Percentiles rank a stretch among this genome's conserved stretches.
Evolutionary conservation across 2,113 vertebrate genomes (phyloP).

Genomic region (Dicaeum eximium): DNA sequence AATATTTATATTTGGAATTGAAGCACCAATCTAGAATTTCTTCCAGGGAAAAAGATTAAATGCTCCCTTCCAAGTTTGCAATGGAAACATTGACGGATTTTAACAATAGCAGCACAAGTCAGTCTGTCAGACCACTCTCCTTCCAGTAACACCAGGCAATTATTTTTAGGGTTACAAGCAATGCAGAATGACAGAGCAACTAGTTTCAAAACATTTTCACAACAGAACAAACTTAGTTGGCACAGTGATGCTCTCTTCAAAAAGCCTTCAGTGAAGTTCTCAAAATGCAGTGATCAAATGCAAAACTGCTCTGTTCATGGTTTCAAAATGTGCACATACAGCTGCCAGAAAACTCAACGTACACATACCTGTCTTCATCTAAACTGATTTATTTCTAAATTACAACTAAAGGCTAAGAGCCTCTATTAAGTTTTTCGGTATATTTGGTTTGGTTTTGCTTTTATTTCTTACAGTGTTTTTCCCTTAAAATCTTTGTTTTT

Average conservation of each 20-base stretch:
- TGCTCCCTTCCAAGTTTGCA: slow-evolving; percentile 9
- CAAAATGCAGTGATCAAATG: background rate
- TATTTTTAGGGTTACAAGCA: slow-evolving; percentile 33
- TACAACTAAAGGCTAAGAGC: background rate
- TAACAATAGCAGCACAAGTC: slow-evolving; percentile 1
- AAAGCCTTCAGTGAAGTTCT: background rate
- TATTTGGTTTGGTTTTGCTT: background rate
- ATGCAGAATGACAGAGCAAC: background rate
- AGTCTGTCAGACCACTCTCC: background rate
- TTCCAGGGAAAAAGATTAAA: slow-evolving; percentile 46
- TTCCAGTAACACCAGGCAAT: slow-evolving; percentile 1
- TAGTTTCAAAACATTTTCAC: slow-evolving; percentile 19
- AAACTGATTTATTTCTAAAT: background rate
- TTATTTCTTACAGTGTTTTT: background rate
- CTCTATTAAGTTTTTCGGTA: background rate
- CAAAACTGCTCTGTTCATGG: background rate
- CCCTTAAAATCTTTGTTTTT: background rate
- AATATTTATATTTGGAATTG: background rate
- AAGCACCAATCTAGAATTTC: slow-evolving; percentile 6
- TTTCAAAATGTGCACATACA: accelerated
- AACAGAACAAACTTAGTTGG: background rate
- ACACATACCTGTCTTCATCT: background rate
- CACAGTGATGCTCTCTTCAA: background rate
- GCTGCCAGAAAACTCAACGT: background rate
- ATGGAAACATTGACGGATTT: slow-evolving; percentile 43